Conservation (phyloP, 2,113 vertebrate genomes). For the Ophthalmolycus amberensis region DNA sequence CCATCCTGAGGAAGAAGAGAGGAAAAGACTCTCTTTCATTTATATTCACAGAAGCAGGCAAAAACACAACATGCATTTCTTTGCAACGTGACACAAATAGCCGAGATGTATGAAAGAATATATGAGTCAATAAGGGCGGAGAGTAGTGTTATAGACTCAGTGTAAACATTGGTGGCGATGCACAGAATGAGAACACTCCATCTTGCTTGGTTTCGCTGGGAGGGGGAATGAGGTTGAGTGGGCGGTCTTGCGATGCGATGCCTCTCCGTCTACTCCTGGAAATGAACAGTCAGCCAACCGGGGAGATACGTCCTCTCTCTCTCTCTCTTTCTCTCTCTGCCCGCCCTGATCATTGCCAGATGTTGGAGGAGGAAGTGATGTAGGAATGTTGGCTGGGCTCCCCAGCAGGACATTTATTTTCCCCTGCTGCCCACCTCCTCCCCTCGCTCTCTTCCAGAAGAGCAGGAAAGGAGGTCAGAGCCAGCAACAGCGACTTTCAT, state of each 20-base stretch:
- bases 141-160: background rate
- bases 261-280: slow-evolving; percentile 45
- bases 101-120: background rate
- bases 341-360: slow-evolving; percentile 82
- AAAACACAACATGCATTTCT: background rate
- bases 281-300: slow-evolving; percentile 45
- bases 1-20: slow-evolving; percentile 86
- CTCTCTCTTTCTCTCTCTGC: slow-evolving; percentile 55
- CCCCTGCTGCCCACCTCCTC: slow-evolving; percentile 50
- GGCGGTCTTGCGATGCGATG: slow-evolving; percentile 60
- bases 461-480: slow-evolving; percentile 79
- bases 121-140: background rate
- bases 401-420: slow-evolving; percentile 68
- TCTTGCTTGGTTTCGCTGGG: slow-evolving; percentile 40
- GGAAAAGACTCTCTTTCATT: slow-evolving; percentile 6
- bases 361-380: slow-evolving; percentile 83
- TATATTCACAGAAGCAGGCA: background rate
- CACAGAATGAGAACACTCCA: slow-evolving; percentile 11
- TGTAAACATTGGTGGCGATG: background rate
- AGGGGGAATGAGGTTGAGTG: slow-evolving; percentile 46
- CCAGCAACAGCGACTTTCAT: slow-evolving; percentile 63
- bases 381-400: slow-evolving; percentile 73
- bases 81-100: background rate
- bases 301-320: slow-evolving; percentile 52
- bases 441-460: slow-evolving; percentile 52